These are phyloP conservation scores for Aplocera efformata DNA, from an alignment of 2,888 invertebrate species.

Conservation along the genomic window DNA sequence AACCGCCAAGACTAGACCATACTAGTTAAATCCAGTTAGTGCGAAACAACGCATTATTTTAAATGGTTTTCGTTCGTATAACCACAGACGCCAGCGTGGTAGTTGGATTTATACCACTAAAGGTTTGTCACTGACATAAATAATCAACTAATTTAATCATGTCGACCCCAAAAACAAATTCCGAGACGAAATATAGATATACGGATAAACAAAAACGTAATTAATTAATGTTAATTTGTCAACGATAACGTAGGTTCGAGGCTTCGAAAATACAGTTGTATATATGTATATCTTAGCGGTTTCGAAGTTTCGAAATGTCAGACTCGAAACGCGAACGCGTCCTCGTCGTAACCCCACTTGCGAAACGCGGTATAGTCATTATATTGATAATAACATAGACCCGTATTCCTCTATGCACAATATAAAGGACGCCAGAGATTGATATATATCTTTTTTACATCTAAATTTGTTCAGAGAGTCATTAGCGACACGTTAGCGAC, in stretches of 20 bases:
- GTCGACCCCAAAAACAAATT: constrained; percentile 22
- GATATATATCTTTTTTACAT: too few species aligned
- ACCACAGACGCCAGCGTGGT: constrained; percentile 19
- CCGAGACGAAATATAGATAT: constrained; percentile 3
- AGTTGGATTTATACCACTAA: constrained; percentile 15
- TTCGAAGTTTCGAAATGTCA: constrained; percentile 40
- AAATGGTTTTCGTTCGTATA: constrained; percentile 32
- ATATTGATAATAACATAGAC: constrained; percentile 34
- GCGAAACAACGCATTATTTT: constrained; percentile 45
- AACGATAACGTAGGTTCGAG: constrained; percentile 25
- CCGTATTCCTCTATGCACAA: constrained; percentile 26
- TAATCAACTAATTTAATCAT: constrained; percentile 7
- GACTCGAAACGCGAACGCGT: constrained; percentile 37
- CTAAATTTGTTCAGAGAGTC: too few species aligned
- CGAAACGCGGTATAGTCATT: constrained; percentile 36
- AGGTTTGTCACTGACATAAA: not conserved
- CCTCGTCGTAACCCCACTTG: constrained; percentile 36
- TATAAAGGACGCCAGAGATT: constrained; percentile 15
- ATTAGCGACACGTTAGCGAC: too few species aligned
- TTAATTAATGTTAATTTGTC: constrained; percentile 25
- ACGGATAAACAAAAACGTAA: constrained; percentile 14
- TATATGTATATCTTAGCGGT: constrained; percentile 30
- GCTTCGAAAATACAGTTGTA: constrained; percentile 32
- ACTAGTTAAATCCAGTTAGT: constrained; percentile 54
- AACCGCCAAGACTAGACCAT: constrained; percentile 41